Evolutionary conservation across 1,140 invertebrate genomes (phyloP).

Genomic region (Bombus turneri): DNA sequence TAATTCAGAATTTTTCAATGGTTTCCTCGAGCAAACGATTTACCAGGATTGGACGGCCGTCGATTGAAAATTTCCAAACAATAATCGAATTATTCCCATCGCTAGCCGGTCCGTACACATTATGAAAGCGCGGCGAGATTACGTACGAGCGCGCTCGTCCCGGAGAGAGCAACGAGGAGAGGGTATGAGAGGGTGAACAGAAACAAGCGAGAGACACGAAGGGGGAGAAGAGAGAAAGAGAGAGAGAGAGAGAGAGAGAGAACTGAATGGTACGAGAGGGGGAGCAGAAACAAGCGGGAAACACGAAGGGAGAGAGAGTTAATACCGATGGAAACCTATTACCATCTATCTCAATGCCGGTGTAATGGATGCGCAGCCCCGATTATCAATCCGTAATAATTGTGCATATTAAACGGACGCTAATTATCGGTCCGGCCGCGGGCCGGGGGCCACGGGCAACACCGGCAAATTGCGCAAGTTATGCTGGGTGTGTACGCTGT

Average conservation of each 20-base stretch:
- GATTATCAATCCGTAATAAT: conserved; percentile 81
- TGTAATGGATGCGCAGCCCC: conserved; percentile 71
- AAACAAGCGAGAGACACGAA: conserved; percentile 14
- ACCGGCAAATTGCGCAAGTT: conserved; percentile 62
- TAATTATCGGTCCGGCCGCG: conserved; percentile 74
- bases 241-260: background rate
- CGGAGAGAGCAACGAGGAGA: background rate
- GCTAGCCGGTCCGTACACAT: conserved; percentile 20
- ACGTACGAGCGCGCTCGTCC: background rate
- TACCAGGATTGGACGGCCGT: background rate
- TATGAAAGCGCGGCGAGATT: conserved; percentile 46
- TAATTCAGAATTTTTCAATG: background rate
- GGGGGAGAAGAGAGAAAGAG: conserved; percentile 18
- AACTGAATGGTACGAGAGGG: background rate
- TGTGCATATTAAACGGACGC: conserved; percentile 76
- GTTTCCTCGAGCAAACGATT: background rate
- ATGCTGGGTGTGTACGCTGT: conserved; percentile 50
- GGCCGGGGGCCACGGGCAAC: conserved; percentile 58
- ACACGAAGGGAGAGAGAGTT: conserved; percentile 45
- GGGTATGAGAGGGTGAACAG: conserved; percentile 1
- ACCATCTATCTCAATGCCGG: conserved; percentile 73
- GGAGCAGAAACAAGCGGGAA: conserved; percentile 15
- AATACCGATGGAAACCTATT: conserved; percentile 75
- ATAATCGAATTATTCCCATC: conserved; percentile 42
- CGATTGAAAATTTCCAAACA: conserved; percentile 31